Evolutionary conservation across 2,797 vertebrate genomes (phyloP).

Genomic region (Tinamus major): DNA sequence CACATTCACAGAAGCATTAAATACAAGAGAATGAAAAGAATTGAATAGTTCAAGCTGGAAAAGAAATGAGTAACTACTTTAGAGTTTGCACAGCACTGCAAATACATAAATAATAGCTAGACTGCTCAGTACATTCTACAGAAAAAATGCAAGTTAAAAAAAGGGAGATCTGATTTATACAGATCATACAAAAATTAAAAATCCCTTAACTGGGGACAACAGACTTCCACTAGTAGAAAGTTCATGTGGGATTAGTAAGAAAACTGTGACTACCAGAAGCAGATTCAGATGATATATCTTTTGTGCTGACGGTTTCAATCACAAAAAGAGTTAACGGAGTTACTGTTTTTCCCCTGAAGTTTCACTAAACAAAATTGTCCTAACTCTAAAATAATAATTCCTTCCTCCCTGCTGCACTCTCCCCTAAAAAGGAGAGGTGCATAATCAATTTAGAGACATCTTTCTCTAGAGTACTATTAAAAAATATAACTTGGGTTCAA

Average conservation of each 20-base stretch:
- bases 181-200: background rate
- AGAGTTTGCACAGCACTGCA: background rate
- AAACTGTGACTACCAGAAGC: background rate
- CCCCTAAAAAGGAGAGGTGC: background rate
- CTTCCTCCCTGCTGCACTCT: background rate
- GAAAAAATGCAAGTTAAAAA: background rate
- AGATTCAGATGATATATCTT: background rate
- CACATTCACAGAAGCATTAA: background rate
- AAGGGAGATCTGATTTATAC: background rate
- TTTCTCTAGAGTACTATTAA: background rate
- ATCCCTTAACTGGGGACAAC: background rate
- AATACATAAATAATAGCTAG: background rate
- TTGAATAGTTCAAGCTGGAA: background rate
- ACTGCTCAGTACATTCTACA: background rate
- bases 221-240: background rate
- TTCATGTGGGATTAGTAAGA: background rate
- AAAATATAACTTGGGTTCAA: background rate
- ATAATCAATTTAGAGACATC: background rate
- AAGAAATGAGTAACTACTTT: background rate
- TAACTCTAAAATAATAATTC: background rate
- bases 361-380: background rate
- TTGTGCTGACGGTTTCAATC: background rate
- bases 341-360: background rate
- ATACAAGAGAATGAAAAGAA: background rate
- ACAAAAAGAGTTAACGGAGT: background rate